These are phyloP conservation scores for Scaeva pyrastri DNA, from an alignment of 2,888 invertebrate genomes.

Conservation along the genomic window DNA sequence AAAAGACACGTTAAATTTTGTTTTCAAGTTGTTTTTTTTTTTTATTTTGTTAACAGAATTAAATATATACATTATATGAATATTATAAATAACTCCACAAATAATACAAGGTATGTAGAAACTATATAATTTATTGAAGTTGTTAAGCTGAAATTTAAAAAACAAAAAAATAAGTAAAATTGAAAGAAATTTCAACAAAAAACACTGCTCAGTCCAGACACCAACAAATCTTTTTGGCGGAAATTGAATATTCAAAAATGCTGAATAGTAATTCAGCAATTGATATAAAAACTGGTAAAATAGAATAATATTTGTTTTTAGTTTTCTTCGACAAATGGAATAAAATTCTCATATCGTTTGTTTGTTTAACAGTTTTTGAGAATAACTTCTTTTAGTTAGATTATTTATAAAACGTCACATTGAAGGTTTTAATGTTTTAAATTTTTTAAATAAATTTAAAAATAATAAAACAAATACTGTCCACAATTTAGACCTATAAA, in stretches of 20 bases:
- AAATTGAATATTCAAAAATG: conserved; percentile 34
- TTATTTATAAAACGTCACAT: neutral
- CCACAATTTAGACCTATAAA: no score
- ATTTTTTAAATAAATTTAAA: no score
- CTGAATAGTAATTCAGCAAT: conserved; percentile 15
- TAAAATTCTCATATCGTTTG: conserved; percentile 42
- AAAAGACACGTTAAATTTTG: conserved; percentile 43
- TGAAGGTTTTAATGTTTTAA: conserved; percentile 52
- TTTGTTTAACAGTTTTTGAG: conserved; percentile 4
- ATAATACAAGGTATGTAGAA: conserved; percentile 71
- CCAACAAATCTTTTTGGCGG: conserved; percentile 69
- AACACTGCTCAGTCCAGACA: conserved; percentile 71
- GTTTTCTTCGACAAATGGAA: conserved; percentile 36
- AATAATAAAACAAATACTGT: no score
- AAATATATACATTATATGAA: conserved; percentile 25
- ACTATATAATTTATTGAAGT: conserved; percentile 56
- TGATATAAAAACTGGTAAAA: conserved; percentile 46
- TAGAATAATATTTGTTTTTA: conserved; percentile 5
- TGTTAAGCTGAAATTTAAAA: conserved; percentile 49
- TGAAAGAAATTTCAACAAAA: conserved; percentile 41
- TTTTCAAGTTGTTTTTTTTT: conserved; percentile 38
- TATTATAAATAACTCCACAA: conserved; percentile 64
- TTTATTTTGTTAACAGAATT: conserved; percentile 36
- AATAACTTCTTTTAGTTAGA: neutral
- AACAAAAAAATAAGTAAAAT: conserved; percentile 21